Percentiles rank a stretch among this genome's conserved stretches.
These are phyloP conservation scores for Manis crassicaudata DNA, from an alignment of 2,797 vertebrate species.

Conservation along the genomic window DNA sequence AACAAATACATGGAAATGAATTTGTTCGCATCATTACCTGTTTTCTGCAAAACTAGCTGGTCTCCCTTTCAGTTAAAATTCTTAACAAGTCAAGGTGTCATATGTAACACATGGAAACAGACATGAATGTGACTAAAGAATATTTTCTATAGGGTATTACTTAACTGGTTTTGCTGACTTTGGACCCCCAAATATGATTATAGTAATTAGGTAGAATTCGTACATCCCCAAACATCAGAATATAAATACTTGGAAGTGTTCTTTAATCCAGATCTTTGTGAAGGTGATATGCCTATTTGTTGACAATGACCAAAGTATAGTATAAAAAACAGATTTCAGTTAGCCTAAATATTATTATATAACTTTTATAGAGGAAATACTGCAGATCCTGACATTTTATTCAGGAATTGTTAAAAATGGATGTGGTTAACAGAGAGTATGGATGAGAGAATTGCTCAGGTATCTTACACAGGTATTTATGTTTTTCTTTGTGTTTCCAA, in stretches of 20 bases:
- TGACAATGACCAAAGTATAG: neutral
- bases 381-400: neutral
- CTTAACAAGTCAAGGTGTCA: constrained; percentile 20
- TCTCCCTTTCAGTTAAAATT: constrained; percentile 44
- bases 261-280: neutral
- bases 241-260: neutral
- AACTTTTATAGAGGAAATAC: neutral
- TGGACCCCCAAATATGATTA: neutral
- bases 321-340: neutral
- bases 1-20: constrained; percentile 35
- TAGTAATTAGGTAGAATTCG: neutral
- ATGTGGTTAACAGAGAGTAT: neutral
- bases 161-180: neutral
- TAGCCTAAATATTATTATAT: neutral
- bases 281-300: neutral
- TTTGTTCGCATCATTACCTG: constrained; percentile 28
- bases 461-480: neutral
- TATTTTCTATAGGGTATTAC: constrained; percentile 10
- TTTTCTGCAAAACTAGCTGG: constrained; percentile 34
- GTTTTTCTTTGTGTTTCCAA: neutral
- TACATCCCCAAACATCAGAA: neutral
- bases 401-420: neutral
- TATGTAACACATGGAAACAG: neutral
- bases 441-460: neutral
- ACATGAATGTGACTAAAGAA: neutral